Evolutionary conservation across 2,797 vertebrate genomes (phyloP), one percentile per base, ranked within the genome.

Genomic region (Antennarius maculatus): DNA sequence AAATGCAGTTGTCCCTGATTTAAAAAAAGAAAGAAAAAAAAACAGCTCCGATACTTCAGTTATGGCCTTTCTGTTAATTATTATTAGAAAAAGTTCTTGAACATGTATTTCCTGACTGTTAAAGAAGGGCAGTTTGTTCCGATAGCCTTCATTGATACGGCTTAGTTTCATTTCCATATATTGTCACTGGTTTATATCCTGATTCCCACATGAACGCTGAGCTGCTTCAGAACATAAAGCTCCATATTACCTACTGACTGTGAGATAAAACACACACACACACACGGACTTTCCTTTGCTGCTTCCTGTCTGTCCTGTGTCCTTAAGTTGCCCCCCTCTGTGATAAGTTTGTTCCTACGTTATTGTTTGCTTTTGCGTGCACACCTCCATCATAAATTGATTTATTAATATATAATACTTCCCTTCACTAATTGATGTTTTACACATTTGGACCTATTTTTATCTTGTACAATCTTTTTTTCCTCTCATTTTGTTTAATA

Each of bases 41-140:
- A 23, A 23, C 23, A 23, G 23, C 56, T 39, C 14, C 53, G 34
- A 74, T 47, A 58, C 12, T 71, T 52, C 27, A 54, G 56, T 16
- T 7, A 79, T 52, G 63, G 75, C 66, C 68, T 71, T 75, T 81
- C 50, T 66, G 66, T 76, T 80, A 50, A 69, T 55, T 41, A 62
- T 77, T 47, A 54, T 17, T 53, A 67, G 66, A 5, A 67, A 4
- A 61, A 27, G 42, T 52, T 76, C 54, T 56, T 49, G 37, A 62
- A 34, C 12, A 31, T 57, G 54, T 58, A 61, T 66, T 79, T 63
- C 62, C 61, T 56, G 58, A 71, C 67, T 61, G 48, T 51, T 28
- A 43, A 55, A 55, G 17, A 51, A 61, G 71, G 70, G 66, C 71
- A 31, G 37, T 66, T 71, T 68, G 34, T 67, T 64, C 41, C 57